Percentiles rank a stretch among this genome's conserved stretches.
Evolutionary conservation across 2,113 vertebrate species (phyloP).

Genomic region (Miniopterus natalensis): DNA sequence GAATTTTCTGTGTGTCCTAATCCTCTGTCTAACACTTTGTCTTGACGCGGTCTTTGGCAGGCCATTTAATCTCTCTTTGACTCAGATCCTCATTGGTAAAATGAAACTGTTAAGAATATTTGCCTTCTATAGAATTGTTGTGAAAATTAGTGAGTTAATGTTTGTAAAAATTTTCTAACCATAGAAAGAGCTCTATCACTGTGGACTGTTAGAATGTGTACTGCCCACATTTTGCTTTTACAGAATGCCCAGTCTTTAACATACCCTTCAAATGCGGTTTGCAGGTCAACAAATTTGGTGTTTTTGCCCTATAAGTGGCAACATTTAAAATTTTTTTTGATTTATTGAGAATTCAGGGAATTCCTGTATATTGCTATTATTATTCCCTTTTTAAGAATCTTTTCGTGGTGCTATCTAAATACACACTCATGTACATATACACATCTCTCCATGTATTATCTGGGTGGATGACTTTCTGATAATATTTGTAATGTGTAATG

Average conservation of each 20-base stretch:
- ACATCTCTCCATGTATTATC: background rate
- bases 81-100: slow-evolving; percentile 63
- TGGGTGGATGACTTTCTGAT: background rate
- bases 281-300: background rate
- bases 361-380: background rate
- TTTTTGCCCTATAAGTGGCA: background rate
- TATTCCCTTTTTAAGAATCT: background rate
- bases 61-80: slow-evolving; percentile 62
- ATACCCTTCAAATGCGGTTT: slow-evolving; percentile 32
- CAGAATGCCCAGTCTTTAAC: slow-evolving; percentile 6
- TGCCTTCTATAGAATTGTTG: slow-evolving; percentile 30
- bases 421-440: background rate
- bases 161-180: slow-evolving; percentile 65
- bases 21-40: slow-evolving; percentile 68
- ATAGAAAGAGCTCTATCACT: background rate
- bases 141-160: slow-evolving; percentile 68
- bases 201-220: background rate
- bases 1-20: slow-evolving; percentile 46
- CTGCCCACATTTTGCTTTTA: background rate
- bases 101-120: slow-evolving; percentile 76
- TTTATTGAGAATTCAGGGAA: slow-evolving; percentile 4
- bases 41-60: slow-evolving; percentile 40
- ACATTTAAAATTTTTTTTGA: background rate
- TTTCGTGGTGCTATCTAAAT: background rate
- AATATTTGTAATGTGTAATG: background rate